Conservation (phyloP, 1,140 invertebrate species). For the Steinernema khuongi region DNA sequence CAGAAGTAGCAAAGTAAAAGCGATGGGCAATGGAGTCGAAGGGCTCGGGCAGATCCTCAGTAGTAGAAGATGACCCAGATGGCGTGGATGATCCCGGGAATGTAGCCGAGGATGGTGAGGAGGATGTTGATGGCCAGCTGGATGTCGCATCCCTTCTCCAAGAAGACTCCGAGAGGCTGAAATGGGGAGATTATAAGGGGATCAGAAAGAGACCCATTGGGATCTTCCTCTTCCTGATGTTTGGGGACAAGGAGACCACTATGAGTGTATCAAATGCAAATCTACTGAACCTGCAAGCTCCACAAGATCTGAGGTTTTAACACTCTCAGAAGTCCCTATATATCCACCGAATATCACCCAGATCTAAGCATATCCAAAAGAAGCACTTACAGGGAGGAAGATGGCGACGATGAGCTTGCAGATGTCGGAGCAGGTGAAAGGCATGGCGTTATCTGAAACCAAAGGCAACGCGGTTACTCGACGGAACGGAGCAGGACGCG, state of each 20-base stretch:
- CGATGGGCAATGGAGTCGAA: no score
- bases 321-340: conserved; percentile 4
- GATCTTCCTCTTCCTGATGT: no score
- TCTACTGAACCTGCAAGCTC: conserved; percentile 5
- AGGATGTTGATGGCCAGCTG: conserved; percentile 46
- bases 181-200: conserved; percentile 33
- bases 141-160: conserved; percentile 40
- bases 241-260: no score
- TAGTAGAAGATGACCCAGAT: conserved; percentile 44
- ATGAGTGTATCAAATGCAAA: conserved; percentile 20
- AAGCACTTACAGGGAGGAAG: conserved; percentile 24
- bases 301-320: conserved; percentile 5
- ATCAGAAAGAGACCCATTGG: no score
- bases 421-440: conserved; percentile 38
- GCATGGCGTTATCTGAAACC: conserved; percentile 21
- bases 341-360: not conserved
- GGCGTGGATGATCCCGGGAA: conserved; percentile 48
- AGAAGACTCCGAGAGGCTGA: conserved; percentile 46
- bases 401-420: conserved; percentile 33
- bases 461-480: no score
- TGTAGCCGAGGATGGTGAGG: conserved; percentile 43
- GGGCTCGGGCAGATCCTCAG: not conserved
- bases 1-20: no score
- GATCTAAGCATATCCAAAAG: not conserved
- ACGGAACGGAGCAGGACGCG: no score